phyloP scores from a whole-genome alignment of 2,888 invertebrate genomes.

The Leptothorax acervorum region DNA sequence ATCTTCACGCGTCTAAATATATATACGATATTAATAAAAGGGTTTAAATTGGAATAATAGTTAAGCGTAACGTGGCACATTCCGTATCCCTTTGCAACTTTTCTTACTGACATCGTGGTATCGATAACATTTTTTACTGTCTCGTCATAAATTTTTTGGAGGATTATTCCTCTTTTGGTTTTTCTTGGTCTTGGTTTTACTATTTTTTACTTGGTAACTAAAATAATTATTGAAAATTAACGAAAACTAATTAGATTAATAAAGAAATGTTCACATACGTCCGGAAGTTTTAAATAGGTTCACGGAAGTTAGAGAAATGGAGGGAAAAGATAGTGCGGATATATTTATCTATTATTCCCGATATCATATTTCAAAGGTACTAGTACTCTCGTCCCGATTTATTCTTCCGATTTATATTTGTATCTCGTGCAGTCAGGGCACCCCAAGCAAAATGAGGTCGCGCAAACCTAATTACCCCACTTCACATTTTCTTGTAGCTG shows the following conservation, averaged over 20 bases:
- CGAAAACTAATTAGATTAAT: background rate
- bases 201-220: too few species aligned
- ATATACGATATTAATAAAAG: too few species aligned
- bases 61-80: too few species aligned
- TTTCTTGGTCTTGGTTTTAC: too few species aligned
- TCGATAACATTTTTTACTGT: too few species aligned
- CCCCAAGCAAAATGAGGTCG: conserved; percentile 28
- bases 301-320: background rate
- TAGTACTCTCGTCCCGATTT: conserved; percentile 14
- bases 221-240: too few species aligned
- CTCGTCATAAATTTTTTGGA: too few species aligned
- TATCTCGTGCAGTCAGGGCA: background rate
- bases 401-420: conserved; percentile 20
- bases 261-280: background rate
- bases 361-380: conserved; percentile 25
- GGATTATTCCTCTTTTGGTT: too few species aligned
- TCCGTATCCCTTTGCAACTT: too few species aligned
- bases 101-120: too few species aligned
- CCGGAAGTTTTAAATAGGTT: background rate
- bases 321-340: background rate
- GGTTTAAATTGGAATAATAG: too few species aligned
- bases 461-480: conserved; percentile 36
- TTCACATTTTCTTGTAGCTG: conserved; percentile 4
- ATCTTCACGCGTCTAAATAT: too few species aligned
- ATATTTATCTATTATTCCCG: background rate